Base-by-base conservation (phyloP, 1,140 invertebrate genomes). In the Drosophila simulans region DNA sequence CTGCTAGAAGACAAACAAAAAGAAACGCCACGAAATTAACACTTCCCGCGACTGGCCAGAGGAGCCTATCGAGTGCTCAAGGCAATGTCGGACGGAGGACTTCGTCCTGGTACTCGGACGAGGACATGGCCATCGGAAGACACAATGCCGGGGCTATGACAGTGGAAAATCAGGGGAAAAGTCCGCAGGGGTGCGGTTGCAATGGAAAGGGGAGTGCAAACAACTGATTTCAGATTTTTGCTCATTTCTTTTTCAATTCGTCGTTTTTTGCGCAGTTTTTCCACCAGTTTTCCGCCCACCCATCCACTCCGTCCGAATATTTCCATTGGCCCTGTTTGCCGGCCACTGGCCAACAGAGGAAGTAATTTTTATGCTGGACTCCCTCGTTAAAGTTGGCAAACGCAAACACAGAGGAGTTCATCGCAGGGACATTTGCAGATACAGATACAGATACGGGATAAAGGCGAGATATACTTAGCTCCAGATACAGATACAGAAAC, bases 181-280 rank as follows among this genome's bases (percentile, higher is more conserved):
- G 13, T 15, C 7, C 11, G 20, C n/a, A 7, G 46, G 42, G 2
- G 15, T 12, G 11, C 7, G 27, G 8, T 12, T 13, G 37, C 37
- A 5, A 39, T 1, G n/a, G 13, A 8, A 27, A 15, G 2, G 17
- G 49, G 46, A 53, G 74, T 57, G 79, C 84, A 88, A 88, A 89
- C 84, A 88, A 83, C 84, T 80, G 79, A 88, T 82, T 88, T 82
- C 76, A 62, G 58, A 76, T 55, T 71, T 84, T 89, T 77, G 80
- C 75, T 89, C 80, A 79, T 86, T 89, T 82, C 83, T 70, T 88
- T 88, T 88, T 84, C 83, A 83, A 89, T 83, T 88, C 80, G 75
- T 88, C 66, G 71, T 83, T 86, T 88, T 79, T 88, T 86, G 74
- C 82, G 79, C 82, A 83, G 82, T 78, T 75, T 56, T 54, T 59